Evolutionary conservation across 2,797 vertebrate genomes (phyloP).

Genomic region (Coreius guichenoti): DNA sequence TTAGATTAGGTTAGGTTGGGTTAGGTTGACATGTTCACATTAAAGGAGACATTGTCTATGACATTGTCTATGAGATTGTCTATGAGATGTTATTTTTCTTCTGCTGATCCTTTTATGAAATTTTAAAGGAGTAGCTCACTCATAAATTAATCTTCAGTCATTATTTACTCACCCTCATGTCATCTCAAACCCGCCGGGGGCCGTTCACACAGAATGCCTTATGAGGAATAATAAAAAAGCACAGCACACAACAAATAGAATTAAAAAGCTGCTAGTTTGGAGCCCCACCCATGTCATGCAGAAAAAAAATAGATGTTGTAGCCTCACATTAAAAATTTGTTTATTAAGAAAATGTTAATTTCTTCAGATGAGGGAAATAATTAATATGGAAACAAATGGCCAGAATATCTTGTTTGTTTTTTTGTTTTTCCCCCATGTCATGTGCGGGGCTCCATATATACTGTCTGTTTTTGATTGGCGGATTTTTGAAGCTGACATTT

Average conservation of each 20-base stretch:
- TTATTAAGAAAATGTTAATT: no score
- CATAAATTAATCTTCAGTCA: conserved; percentile 9
- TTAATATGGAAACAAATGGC: neutral
- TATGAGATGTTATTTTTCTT: neutral
- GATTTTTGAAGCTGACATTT: no score
- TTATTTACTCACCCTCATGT: neutral
- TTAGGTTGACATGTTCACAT: neutral
- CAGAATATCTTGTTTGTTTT: neutral
- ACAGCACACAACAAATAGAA: neutral
- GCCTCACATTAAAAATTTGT: neutral
- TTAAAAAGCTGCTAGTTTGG: neutral
- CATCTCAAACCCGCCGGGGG: neutral
- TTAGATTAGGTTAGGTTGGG: conserved; percentile 5
- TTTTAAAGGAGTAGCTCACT: conserved; percentile 30
- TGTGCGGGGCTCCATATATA: no score
- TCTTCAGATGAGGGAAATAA: neutral
- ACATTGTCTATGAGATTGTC: neutral
- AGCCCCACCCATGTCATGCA: neutral
- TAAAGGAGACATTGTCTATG: neutral
- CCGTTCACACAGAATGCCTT: neutral
- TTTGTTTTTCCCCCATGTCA: no score
- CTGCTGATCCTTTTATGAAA: conserved; percentile 4
- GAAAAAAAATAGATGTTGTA: neutral
- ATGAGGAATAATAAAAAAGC: neutral
- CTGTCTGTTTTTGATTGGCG: no score